These are phyloP conservation scores for Hemibagrus wyckioides DNA, from an alignment of 2,113 vertebrate genomes.

Conservation along the genomic window DNA sequence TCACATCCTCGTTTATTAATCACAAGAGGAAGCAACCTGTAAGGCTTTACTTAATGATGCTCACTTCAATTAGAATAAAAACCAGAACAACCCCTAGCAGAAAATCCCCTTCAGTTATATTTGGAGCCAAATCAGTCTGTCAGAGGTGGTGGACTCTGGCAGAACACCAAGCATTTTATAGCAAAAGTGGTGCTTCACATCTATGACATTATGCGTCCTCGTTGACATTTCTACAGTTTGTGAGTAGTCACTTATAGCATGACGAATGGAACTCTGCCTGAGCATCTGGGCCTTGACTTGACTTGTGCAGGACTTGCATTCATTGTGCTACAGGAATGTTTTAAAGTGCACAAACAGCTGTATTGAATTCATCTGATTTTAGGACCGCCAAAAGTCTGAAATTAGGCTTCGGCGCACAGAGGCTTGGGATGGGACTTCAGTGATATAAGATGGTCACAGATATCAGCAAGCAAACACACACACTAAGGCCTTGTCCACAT, in stretches of 20 bases:
- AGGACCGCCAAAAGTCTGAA: neutral
- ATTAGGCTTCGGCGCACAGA: neutral
- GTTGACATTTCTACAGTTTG: conserved; percentile 2
- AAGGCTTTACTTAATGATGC: neutral
- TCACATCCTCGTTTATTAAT: neutral
- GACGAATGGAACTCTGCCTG: conserved; percentile 3
- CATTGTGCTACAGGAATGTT: neutral
- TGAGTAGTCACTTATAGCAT: neutral
- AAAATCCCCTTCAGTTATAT: neutral
- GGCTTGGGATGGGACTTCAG: neutral
- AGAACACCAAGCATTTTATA: neutral
- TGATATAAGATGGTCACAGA: neutral
- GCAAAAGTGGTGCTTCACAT: conserved; percentile 16
- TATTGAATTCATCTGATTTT: conserved; percentile 11
- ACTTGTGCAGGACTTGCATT: conserved; percentile 12
- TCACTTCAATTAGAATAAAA: neutral
- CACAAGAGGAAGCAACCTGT: neutral
- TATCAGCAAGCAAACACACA: neutral
- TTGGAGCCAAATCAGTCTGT: neutral
- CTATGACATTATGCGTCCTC: neutral
- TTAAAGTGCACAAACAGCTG: neutral
- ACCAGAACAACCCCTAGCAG: neutral
- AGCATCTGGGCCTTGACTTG: neutral
- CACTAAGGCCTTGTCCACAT: neutral
- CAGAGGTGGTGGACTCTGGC: neutral